These are phyloP conservation scores for Acrocephalus arundinaceus DNA, from an alignment of 2,113 vertebrate species.

Conservation along the genomic window DNA sequence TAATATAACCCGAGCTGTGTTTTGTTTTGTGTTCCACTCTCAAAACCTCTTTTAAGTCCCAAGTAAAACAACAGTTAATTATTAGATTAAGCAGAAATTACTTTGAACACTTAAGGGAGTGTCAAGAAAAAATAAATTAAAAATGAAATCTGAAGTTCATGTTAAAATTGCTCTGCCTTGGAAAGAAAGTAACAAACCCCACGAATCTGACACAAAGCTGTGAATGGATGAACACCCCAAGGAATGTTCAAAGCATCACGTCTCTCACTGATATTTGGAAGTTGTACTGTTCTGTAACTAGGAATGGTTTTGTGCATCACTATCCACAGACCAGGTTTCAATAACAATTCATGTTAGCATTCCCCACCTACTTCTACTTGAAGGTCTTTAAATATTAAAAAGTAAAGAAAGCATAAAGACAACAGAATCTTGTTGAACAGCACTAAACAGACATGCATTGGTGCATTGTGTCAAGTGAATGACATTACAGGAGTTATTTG, in stretches of 20 bases:
- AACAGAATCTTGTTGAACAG: not conserved
- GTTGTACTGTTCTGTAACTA: not conserved
- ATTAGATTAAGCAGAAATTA: not conserved
- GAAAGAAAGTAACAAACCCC: not conserved
- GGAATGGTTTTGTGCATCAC: not conserved
- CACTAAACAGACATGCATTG: not conserved
- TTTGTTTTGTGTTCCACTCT: not conserved
- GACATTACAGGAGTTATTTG: not conserved
- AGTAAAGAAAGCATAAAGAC: not conserved
- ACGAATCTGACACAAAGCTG: not conserved
- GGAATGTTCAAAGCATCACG: not conserved
- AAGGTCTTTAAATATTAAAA: not conserved
- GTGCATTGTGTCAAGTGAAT: not conserved
- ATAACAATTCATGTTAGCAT: not conserved
- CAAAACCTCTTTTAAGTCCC: not conserved
- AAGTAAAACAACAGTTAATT: not conserved
- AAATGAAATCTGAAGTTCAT: not conserved
- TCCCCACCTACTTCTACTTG: not conserved
- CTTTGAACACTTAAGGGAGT: not conserved
- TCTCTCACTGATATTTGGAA: not conserved
- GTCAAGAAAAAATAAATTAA: not conserved
- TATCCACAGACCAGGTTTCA: not conserved
- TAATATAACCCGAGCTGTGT: not conserved
- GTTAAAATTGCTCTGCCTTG: not conserved
- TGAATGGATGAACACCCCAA: not conserved